Base-by-base conservation (phyloP, 2,113 vertebrate genomes). In the Pluvialis apricaria region DNA sequence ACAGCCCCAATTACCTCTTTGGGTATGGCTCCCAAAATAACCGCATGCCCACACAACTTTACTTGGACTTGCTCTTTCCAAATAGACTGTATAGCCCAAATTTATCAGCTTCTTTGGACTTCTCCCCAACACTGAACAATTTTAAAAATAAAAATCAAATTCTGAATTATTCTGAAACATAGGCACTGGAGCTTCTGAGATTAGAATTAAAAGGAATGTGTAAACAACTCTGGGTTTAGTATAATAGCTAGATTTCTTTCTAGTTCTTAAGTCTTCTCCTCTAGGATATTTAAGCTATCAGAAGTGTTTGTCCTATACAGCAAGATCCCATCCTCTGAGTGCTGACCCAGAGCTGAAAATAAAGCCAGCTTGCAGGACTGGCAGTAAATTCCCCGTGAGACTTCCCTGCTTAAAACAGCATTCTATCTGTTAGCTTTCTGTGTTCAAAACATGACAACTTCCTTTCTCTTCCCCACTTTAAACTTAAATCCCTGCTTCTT, bases 341-440 rank as follows among this genome's bases (percentile, higher is more conserved):
- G 60, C 86, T 91, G 80, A 95, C 64, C 86, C 47, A 86, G 60
- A 83, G 76, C 55, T 84, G 86, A 81, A 95, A 95, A 94, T 83
- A 88, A 95, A 94, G 55, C 80, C 68, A 88, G 76, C 38, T 84
- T 88, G 83, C 86, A 92, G 83, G 72, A 92, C 80, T 66, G 64
- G 29, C 29, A 51, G 32, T 80, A 66, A 66, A 86, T 77, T 93
- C 62, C 88, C 29, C 76, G 32, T 17, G 76, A 88, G 64, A 70
- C 47, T 88, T 88, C 42, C 20, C 42, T 88, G 64, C 60, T 86
- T 96, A 64, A 90, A 94, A 32, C 45, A 71, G 88, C 25, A 22
- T 73, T 91, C 68, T 83, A 22, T 91, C 68, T 83, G 25, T 66
- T 85, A 57, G 34, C 12, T 79, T 85, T 83, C 58, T n/a, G 13